Evolutionary conservation across 2,888 invertebrate species (phyloP).

Genomic region (Tipula helvola): DNA sequence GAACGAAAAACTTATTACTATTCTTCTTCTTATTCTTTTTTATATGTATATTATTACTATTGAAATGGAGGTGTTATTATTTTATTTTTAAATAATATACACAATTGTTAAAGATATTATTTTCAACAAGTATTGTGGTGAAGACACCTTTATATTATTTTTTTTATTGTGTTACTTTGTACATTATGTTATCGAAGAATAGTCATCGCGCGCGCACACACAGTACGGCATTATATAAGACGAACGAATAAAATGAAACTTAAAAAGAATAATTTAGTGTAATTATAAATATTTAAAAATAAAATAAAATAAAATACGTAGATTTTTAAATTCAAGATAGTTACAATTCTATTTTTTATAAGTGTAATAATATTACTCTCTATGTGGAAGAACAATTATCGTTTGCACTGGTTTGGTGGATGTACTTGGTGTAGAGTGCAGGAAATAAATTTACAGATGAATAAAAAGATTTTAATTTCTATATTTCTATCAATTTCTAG

Average conservation of each 20-base stretch:
- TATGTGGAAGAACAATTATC: not conserved
- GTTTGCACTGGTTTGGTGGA: not conserved
- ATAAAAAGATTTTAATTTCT: too few relatives aligned
- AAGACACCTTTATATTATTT: not conserved
- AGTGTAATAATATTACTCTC: not conserved
- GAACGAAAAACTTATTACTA: not conserved
- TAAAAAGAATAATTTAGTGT: not conserved
- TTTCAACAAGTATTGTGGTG: not conserved
- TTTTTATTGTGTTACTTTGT: not conserved
- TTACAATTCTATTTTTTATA: not conserved
- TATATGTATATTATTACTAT: not conserved
- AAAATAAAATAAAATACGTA: not conserved
- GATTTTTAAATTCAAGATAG: not conserved
- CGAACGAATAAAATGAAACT: not conserved
- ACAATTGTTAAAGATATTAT: not conserved
- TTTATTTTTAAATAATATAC: not conserved
- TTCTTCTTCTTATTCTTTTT: not conserved
- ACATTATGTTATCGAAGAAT: not conserved
- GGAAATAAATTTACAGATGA: not conserved
- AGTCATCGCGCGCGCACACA: not conserved
- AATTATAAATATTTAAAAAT: not conserved
- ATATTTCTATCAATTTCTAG: too few relatives aligned
- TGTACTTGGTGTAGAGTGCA: not conserved
- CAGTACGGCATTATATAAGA: not conserved
- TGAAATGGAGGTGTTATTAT: not conserved